These are phyloP conservation scores for Takifugu bimaculatus DNA, from an alignment of 2,113 vertebrate genomes.

Conservation along the genomic window DNA sequence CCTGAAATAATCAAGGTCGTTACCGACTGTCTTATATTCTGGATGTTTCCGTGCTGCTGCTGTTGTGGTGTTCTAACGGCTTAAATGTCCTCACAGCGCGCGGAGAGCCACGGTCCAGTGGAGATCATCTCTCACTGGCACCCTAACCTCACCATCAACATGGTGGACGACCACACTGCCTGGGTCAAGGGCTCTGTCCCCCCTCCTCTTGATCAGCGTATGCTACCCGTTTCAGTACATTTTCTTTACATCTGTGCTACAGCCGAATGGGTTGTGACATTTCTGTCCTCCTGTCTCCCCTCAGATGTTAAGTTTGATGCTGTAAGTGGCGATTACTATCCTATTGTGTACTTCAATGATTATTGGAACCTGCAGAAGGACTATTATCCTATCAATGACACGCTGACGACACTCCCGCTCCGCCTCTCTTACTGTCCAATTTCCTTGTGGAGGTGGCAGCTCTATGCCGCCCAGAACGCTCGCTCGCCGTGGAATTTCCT, in stretches of 20 bases:
- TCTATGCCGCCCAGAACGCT: conserved; percentile 90
- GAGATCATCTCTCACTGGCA: conserved; percentile 97
- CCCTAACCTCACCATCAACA: conserved; percentile 95
- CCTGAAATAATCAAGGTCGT: conserved; percentile 93
- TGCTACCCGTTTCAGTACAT: conserved; percentile 37
- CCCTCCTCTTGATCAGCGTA: conserved; percentile 90
- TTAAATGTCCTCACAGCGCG: conserved; percentile 74
- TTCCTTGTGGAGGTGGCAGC: conserved; percentile 95
- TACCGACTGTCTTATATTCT: not conserved
- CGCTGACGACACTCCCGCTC: conserved; percentile 78
- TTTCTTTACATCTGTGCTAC: not conserved
- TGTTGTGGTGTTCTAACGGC: not conserved
- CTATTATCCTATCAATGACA: conserved; percentile 88
- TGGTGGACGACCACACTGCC: conserved; percentile 94
- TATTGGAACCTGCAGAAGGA: conserved; percentile 99
- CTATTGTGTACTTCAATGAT: conserved; percentile 95
- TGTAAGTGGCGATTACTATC: conserved; percentile 91
- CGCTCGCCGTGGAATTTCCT: conserved; percentile 93
- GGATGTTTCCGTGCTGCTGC: not conserved
- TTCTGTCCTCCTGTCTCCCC: not conserved
- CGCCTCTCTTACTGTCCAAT: conserved; percentile 87
- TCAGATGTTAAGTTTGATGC: conserved; percentile 94
- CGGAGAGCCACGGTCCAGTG: conserved; percentile 89
- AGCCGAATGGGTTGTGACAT: not conserved
- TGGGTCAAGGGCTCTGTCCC: conserved; percentile 96